Evolutionary conservation across 2,113 vertebrate species (phyloP).

Genomic region (Reinhardtius hippoglossoides): DNA sequence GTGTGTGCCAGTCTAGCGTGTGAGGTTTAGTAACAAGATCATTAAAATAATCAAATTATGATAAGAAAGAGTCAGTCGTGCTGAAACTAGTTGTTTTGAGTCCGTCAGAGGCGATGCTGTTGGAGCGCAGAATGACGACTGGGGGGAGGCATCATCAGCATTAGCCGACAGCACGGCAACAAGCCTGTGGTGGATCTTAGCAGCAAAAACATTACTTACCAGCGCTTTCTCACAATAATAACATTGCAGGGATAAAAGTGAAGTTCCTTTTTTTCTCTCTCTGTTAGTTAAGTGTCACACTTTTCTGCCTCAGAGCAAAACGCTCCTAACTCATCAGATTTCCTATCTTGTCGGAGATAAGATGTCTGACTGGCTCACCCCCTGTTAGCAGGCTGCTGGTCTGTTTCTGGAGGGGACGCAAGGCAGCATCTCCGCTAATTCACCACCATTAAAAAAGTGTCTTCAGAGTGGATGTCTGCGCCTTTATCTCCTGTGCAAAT

Average conservation of each 20-base stretch:
- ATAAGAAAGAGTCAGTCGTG: conserved; percentile 81
- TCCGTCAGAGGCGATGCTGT: conserved; percentile 71
- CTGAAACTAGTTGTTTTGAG: conserved; percentile 79
- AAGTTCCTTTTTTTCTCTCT: conserved; percentile 44
- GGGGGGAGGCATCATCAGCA: conserved; percentile 74
- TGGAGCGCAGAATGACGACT: conserved; percentile 47
- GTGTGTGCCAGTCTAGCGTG: conserved; percentile 70
- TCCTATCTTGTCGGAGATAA: conserved; percentile 43
- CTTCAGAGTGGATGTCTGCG: conserved; percentile 20
- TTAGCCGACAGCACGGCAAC: conserved; percentile 69
- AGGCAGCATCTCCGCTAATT: neutral
- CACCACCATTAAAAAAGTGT: neutral
- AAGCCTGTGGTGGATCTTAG: conserved; percentile 69
- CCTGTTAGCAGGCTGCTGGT: conserved; percentile 51
- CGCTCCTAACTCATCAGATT: conserved; percentile 43
- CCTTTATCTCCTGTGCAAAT: conserved; percentile 60
- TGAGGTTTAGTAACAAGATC: conserved; percentile 81
- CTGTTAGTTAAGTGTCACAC: conserved; percentile 24
- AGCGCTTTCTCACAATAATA: conserved; percentile 70
- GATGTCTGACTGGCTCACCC: conserved; percentile 50
- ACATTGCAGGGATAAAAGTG: conserved; percentile 54
- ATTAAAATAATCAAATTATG: conserved; percentile 89
- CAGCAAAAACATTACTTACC: conserved; percentile 70
- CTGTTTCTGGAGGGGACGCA: conserved; percentile 52
- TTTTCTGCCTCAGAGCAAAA: conserved; percentile 63